Conservation (phyloP, 2,797 vertebrate genomes). For the Aeoliscus strigatus region DNA sequence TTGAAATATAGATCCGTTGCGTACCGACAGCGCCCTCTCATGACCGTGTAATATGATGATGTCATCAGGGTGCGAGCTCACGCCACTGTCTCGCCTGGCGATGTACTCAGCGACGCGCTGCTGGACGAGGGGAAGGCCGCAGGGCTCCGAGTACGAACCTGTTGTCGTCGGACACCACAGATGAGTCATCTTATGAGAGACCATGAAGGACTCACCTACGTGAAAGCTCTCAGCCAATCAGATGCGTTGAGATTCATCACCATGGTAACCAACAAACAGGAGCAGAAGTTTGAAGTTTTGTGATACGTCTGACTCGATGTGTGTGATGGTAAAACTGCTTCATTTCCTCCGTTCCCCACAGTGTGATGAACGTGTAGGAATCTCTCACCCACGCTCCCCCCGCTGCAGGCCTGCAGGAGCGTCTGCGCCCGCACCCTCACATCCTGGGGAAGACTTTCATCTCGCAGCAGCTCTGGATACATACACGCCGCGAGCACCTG, state of each 20-base stretch:
- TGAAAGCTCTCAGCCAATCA: too few relatives aligned
- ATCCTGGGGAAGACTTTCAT: neutral
- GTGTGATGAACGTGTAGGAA: neutral
- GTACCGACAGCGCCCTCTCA: conserved; percentile 60
- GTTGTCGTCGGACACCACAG: too few relatives aligned
- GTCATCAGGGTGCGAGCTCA: conserved; percentile 38
- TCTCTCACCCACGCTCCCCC: neutral
- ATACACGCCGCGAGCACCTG: conserved; percentile 24
- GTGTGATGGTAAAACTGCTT: too few relatives aligned
- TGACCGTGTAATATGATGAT: conserved; percentile 62
- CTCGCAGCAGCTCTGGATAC: neutral
- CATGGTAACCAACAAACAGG: too few relatives aligned
- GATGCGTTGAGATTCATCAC: too few relatives aligned
- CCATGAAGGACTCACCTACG: too few relatives aligned
- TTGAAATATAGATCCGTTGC: neutral
- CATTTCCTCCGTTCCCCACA: neutral
- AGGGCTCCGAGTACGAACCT: conserved; percentile 60
- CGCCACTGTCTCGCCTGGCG: conserved; percentile 56
- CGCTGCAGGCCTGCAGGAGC: neutral
- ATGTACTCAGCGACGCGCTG: conserved; percentile 58
- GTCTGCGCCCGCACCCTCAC: neutral
- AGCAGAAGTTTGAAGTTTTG: too few relatives aligned
- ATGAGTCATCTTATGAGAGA: neutral
- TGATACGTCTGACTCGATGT: too few relatives aligned
- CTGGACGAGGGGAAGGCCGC: conserved; percentile 43